Conservation (phyloP, 30 jellyfish, hydroid and myxozoan species). For the Hydra vulgaris region DNA sequence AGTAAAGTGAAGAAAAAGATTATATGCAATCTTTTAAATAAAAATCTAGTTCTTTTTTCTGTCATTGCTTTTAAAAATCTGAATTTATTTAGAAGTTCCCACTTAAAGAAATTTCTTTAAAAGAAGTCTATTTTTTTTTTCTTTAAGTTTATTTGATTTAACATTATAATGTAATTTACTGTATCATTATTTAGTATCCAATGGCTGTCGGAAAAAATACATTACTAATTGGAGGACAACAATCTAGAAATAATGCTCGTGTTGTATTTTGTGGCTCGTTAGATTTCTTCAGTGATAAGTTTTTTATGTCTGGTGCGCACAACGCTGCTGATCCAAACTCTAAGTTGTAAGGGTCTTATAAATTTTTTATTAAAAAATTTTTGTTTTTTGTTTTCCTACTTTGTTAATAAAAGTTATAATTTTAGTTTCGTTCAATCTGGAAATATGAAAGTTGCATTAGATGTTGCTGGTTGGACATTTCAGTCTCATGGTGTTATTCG, state of each 20-base stretch:
- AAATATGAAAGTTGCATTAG: constrained; percentile 59
- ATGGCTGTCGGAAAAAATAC: constrained; percentile 88
- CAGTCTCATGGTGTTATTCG: constrained; percentile 75
- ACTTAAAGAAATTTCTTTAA: background rate
- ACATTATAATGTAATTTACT: background rate
- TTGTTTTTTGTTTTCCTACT: too few species aligned
- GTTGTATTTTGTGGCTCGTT: constrained; percentile 80
- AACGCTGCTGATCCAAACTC: constrained; percentile 76
- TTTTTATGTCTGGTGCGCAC: constrained; percentile 72
- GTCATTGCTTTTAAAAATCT: too few species aligned
- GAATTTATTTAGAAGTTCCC: too few species aligned
- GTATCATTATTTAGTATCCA: constrained; percentile 78
- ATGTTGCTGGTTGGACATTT: constrained; percentile 82
- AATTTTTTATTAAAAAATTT: too few species aligned
- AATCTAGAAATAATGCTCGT: constrained; percentile 88
- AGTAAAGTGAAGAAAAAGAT: too few species aligned
- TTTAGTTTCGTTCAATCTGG: constrained; percentile 53
- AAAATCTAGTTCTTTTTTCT: too few species aligned
- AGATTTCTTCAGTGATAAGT: constrained; percentile 81
- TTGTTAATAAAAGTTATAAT: too few species aligned
- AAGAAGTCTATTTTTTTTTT: background rate
- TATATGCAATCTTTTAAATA: too few species aligned
- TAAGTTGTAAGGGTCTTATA: constrained; percentile 34
- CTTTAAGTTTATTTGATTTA: background rate
- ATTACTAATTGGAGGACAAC: constrained; percentile 84